These are phyloP conservation scores for Cyphomyrus discorhynchus DNA, from an alignment of 2,113 vertebrate species.

Conservation along the genomic window DNA sequence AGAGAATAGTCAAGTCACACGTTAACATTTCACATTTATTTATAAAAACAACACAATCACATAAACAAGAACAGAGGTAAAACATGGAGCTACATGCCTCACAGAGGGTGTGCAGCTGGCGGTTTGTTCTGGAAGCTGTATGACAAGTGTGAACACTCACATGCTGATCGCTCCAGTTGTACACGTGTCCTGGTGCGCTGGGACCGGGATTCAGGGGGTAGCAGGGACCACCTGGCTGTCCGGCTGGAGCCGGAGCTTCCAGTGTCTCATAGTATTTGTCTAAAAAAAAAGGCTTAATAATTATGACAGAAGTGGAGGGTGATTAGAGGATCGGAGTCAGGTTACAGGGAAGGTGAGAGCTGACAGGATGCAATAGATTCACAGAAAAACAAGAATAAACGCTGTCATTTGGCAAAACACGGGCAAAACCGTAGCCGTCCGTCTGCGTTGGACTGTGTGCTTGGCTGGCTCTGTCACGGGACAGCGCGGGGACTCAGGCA, in stretches of 20 bases:
- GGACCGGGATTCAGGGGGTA: slow-evolving; percentile 49
- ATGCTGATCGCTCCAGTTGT: slow-evolving; percentile 64
- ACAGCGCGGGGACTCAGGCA: background rate
- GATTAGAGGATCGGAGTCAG: background rate
- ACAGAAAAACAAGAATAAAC: background rate
- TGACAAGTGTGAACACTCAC: slow-evolving; percentile 56
- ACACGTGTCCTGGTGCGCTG: slow-evolving; percentile 47
- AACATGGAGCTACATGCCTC: background rate
- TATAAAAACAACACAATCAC: background rate
- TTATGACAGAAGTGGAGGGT: background rate
- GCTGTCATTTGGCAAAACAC: background rate
- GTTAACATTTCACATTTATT: background rate
- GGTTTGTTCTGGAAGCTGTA: background rate
- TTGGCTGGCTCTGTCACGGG: background rate
- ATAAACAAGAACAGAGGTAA: background rate
- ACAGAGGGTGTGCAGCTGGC: background rate
- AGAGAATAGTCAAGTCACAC: slow-evolving; percentile 2
- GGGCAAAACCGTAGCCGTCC: background rate
- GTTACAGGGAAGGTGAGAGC: background rate
- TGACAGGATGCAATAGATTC: background rate
- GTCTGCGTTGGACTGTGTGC: background rate
- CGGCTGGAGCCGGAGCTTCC: slow-evolving; percentile 53
- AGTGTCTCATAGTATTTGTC: slow-evolving; percentile 62
- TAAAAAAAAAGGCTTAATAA: background rate
- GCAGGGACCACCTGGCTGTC: slow-evolving; percentile 58